These are phyloP conservation scores for Caloenas nicobarica DNA, from an alignment of 2,113 vertebrate genomes.

Conservation along the genomic window DNA sequence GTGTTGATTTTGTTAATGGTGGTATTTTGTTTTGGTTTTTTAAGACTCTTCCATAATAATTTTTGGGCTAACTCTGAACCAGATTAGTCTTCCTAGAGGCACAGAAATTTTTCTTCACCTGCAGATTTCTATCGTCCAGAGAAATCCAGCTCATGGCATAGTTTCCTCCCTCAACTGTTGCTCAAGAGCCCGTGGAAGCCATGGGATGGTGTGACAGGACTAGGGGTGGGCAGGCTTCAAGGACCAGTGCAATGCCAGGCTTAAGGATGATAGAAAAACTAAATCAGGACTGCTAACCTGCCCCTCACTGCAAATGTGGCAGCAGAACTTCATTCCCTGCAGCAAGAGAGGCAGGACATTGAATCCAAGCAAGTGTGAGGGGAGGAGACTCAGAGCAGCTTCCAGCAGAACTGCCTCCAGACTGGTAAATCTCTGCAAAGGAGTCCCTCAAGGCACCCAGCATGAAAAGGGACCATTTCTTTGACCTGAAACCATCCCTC, in stretches of 20 bases:
- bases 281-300: background rate
- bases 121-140: background rate
- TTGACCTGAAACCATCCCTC: background rate
- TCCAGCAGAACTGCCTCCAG: background rate
- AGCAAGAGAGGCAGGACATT: background rate
- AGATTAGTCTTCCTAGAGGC: background rate
- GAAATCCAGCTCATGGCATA: background rate
- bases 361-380: background rate
- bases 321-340: background rate
- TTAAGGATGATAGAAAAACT: background rate
- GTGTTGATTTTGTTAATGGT: background rate
- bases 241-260: accelerated
- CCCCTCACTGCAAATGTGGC: background rate
- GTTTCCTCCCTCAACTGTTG: background rate
- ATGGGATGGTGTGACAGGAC: background rate
- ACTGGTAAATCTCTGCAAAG: background rate
- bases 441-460: background rate
- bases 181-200: background rate
- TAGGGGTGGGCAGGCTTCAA: background rate
- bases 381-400: background rate
- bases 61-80: background rate
- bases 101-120: background rate
- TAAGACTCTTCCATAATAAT: background rate
- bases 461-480: background rate
- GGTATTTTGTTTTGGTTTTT: background rate